These are phyloP conservation scores for Ciconia boyciana DNA, from an alignment of 2,113 vertebrate genomes.

Conservation along the genomic window DNA sequence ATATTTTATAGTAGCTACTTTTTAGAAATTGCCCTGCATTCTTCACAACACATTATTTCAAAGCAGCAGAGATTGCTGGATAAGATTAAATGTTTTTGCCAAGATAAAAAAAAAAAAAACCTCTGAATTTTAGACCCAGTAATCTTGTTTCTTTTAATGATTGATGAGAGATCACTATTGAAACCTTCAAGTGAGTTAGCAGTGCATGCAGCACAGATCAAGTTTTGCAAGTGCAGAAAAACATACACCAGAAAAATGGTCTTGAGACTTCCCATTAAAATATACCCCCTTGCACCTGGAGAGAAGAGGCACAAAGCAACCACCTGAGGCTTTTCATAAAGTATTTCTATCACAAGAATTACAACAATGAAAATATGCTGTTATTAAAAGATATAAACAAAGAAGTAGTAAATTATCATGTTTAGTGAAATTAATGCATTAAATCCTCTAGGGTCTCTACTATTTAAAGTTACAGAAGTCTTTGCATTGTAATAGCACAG, in stretches of 20 bases:
- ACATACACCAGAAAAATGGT: neutral
- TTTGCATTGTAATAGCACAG: neutral
- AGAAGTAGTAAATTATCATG: neutral
- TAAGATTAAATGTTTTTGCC: conserved; percentile 1
- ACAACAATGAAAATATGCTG: neutral
- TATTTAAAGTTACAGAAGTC: neutral
- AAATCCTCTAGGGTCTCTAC: neutral
- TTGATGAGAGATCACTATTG: neutral
- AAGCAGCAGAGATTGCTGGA: neutral
- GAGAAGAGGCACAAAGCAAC: neutral
- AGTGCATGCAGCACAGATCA: neutral
- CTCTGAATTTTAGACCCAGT: neutral
- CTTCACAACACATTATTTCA: neutral
- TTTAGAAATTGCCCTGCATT: neutral
- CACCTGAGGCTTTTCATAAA: neutral
- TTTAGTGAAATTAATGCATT: neutral
- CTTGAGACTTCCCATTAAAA: neutral
- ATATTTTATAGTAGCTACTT: neutral
- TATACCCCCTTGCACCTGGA: neutral
- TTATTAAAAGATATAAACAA: neutral
- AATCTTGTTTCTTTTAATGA: conserved; percentile 20
- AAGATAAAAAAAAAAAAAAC: neutral
- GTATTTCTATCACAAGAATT: neutral
- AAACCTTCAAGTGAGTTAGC: conserved; percentile 29
- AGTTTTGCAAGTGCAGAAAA: neutral